These are phyloP conservation scores for Aphelinus certus DNA, from an alignment of 1,140 invertebrate genomes.

Conservation along the genomic window DNA sequence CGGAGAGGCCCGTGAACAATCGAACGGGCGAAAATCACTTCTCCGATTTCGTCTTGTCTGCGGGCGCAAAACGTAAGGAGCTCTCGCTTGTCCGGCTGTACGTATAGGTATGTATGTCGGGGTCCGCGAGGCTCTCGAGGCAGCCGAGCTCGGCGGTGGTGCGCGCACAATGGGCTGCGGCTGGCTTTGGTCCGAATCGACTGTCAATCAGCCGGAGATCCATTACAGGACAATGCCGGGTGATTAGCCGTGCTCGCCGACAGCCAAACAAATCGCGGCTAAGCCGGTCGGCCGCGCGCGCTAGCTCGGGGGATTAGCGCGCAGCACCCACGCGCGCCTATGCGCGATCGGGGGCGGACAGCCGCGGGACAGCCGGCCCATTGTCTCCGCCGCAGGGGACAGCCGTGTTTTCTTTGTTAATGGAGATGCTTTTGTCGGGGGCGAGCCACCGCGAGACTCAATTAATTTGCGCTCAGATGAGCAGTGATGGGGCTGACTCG, in stretches of 20 bases:
- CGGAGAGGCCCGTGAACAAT: no score
- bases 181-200: slow-evolving; percentile 40
- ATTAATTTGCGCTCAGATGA: slow-evolving; percentile 13
- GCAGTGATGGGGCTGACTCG: no score
- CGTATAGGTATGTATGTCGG: no score
- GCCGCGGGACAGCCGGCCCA: neutral
- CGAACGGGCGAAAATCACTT: no score
- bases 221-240: slow-evolving; percentile 56
- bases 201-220: slow-evolving; percentile 49
- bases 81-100: no score
- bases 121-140: no score
- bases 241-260: slow-evolving; percentile 56
- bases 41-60: no score
- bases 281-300: slow-evolving; percentile 55
- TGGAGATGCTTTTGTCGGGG: slow-evolving; percentile 3
- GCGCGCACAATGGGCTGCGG: slow-evolving; percentile 7
- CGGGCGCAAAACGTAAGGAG: no score
- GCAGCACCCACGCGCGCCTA: neutral
- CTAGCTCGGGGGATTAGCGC: slow-evolving; percentile 43
- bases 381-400: slow-evolving; percentile 13
- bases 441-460: neutral
- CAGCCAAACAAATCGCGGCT: slow-evolving; percentile 60
- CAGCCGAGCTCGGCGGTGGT: neutral
- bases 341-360: neutral
- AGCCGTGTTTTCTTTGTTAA: slow-evolving; percentile 31